Percentiles rank a stretch among this genome's conserved stretches.
Conservation (phyloP, 2,113 vertebrate genomes). For the Camelus dromedarius region DNA sequence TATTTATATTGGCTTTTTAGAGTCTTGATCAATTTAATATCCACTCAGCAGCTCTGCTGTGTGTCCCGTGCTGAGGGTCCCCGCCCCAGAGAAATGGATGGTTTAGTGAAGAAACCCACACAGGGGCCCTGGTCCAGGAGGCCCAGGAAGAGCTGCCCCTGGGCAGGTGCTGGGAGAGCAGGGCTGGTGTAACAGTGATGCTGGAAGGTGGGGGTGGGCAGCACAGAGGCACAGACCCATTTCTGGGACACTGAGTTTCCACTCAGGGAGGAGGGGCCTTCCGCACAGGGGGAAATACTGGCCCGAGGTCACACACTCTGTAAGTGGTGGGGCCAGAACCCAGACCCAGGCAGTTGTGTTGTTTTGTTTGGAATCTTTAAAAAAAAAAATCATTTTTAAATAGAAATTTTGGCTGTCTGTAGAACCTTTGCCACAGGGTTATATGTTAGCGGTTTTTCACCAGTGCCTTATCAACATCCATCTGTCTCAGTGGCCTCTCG, state of each 20-base stretch:
- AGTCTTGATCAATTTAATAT: background rate
- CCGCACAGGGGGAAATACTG: background rate
- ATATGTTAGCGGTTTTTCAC: background rate
- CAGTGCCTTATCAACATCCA: accelerated
- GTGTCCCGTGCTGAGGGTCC: background rate
- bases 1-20: background rate
- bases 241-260: accelerated
- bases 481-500: background rate
- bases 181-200: accelerated
- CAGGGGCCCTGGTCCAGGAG: background rate
- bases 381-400: background rate
- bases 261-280: background rate
- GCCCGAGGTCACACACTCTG: background rate
- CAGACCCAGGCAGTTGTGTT: background rate
- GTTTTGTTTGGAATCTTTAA: background rate
- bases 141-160: background rate
- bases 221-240: accelerated
- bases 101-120: background rate
- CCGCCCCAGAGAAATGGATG: accelerated
- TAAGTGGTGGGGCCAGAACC: background rate
- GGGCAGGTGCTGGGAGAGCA: background rate
- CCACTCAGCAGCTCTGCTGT: background rate
- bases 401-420: background rate
- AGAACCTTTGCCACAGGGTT: background rate
- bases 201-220: accelerated